Base-by-base conservation (phyloP, 2,797 vertebrate species). In the Clarias fuscus region DNA sequence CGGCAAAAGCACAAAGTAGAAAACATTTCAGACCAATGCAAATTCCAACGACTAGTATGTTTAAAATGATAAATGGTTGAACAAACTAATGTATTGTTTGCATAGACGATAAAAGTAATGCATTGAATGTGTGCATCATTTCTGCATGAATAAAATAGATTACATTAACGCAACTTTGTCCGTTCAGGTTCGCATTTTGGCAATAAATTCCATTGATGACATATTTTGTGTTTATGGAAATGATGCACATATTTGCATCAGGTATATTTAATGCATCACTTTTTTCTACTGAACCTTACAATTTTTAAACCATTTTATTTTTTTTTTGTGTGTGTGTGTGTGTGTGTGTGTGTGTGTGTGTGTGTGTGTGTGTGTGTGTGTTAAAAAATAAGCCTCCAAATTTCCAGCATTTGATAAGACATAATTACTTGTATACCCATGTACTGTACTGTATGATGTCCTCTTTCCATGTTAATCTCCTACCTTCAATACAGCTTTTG, bases 21-120 rank as follows among this genome's bases (percentile, higher is more conserved):
- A 82, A 82, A 82, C 64, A 82, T 82, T 82, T 82, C 64, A 82
- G 61, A 82, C 80, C 80, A 56, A 68, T 82, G 64, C 80, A 68
- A 82, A 82, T 68, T 68, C 48, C 27, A 4, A 56, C 6, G 18
- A 65, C 37, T 81, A 48, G 62, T 81, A 68, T 56, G 64, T 82
- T 82, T 82, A 33, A 68, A 82, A 58, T 68, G 80, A 82, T 68
- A 82, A 82, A 82, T 82, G 64, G 80, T 53, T 22, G 64, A 30
- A 82, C 80, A 53, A 82, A 68, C 80, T 56, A 82, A 82, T 82
- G 64, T 82, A 68, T 68, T 82, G 80, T 68, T 82, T 82, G 43
- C 43, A 56, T 67, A 68, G 27, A 82, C 80, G 15, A n/a, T 56
- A 68, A 68, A 56, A 82, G 43, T 30, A 68, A 82, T 56, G n/a